A percentile compares a stretch with the other conserved stretches of the same genome.
phyloP scores from a whole-genome alignment of 2,113 vertebrate species.

The Sapajus apella region DNA sequence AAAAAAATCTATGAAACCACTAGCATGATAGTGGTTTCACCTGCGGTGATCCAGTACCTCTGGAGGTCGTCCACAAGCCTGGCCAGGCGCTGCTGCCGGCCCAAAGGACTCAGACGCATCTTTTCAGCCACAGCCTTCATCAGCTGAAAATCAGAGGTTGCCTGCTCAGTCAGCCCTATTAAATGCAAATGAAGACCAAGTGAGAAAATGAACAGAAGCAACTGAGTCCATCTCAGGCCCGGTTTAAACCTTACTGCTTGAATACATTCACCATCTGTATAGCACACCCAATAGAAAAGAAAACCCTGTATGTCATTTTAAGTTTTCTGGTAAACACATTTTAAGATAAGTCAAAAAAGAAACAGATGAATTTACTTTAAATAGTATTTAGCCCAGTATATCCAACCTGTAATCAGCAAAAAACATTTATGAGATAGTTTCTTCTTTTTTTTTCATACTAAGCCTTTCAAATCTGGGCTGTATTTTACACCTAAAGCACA shows the following conservation, averaged over 20 bases:
- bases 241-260: not conserved
- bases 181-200: not conserved
- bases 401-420: not conserved
- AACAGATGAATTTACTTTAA: not conserved
- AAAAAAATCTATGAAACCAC: not conserved
- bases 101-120: conserved; percentile 71
- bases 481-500: not conserved
- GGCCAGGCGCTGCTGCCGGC: conserved; percentile 75
- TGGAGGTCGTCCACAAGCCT: conserved; percentile 79
- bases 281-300: not conserved
- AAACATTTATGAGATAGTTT: not conserved
- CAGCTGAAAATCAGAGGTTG: conserved; percentile 74
- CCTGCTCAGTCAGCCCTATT: conserved; percentile 74
- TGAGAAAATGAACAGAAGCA: not conserved
- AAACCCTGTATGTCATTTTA: not conserved
- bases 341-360: not conserved
- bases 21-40: too few relatives aligned
- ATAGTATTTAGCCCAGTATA: not conserved
- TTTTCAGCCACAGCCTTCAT: conserved; percentile 80
- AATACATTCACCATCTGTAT: not conserved
- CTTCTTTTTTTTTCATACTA: not conserved
- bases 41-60: conserved; percentile 60
- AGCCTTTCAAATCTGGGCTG: not conserved
- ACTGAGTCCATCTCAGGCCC: not conserved
- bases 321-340: not conserved